phyloP scores from a whole-genome alignment of 2,113 vertebrate genomes.

The Elgaria multicarinata region DNA sequence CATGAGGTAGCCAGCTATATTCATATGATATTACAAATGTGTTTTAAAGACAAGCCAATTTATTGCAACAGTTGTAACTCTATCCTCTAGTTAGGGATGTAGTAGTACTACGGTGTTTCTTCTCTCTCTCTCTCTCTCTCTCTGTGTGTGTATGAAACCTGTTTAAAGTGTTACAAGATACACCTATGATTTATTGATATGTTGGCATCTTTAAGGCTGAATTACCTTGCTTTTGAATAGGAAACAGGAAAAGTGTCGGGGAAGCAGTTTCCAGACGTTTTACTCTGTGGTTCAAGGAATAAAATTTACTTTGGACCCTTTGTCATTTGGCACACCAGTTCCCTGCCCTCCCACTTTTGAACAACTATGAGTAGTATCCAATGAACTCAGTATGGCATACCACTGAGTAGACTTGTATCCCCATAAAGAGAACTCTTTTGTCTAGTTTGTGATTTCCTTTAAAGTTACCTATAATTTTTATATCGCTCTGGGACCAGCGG shows the following conservation, averaged over 20 bases:
- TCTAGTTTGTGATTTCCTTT: neutral
- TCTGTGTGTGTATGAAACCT: constrained; percentile 16
- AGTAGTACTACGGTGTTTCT: constrained; percentile 1
- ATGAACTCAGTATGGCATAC: too few relatives aligned
- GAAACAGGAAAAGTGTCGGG: neutral
- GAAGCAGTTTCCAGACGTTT: neutral
- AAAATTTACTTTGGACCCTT: neutral
- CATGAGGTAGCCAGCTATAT: constrained; percentile 37
- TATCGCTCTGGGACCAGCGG: neutral
- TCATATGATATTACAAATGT: constrained; percentile 21
- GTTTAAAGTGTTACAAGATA: neutral
- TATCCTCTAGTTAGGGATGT: constrained; percentile 9
- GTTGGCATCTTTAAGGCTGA: neutral
- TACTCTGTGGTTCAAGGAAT: neutral
- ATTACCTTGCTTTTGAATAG: constrained; percentile 34
- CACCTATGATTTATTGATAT: neutral
- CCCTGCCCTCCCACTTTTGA: neutral
- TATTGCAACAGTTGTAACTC: constrained; percentile 4
- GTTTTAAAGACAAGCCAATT: constrained; percentile 40
- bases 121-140: too few relatives aligned
- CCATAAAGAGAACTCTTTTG: neutral
- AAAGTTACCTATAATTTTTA: neutral
- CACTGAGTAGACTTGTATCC: too few relatives aligned
- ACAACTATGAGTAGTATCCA: too few relatives aligned
- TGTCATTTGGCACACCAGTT: neutral